Evolutionary conservation across 2,113 vertebrate species (phyloP).

Genomic region (Larimichthys crocea): DNA sequence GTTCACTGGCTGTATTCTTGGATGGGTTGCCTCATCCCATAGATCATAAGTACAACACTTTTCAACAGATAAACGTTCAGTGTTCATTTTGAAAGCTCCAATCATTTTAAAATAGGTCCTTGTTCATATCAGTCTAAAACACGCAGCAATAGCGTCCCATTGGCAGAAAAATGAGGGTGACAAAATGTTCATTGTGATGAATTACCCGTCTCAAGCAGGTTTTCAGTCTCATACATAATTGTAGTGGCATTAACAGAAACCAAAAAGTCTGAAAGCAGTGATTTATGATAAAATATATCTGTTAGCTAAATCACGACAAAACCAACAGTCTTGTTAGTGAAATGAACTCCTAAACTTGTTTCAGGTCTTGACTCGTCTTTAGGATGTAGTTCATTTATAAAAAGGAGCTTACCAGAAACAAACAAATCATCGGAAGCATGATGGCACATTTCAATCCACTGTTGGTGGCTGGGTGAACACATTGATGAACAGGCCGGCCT

Average conservation of each 20-base stretch:
- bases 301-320: neutral
- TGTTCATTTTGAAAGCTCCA: neutral
- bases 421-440: neutral
- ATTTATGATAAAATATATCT: no score
- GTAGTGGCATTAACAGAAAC: neutral
- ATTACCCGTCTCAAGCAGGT: neutral
- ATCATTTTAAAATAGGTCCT: neutral
- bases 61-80: neutral
- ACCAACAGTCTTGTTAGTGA: neutral
- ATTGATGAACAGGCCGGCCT: constrained; percentile 27
- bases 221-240: neutral
- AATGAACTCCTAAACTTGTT: no score
- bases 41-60: neutral
- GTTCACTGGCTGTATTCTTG: neutral
- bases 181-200: neutral
- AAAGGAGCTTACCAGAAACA: neutral
- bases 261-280: neutral
- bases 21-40: neutral
- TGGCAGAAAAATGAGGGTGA: neutral
- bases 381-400: neutral
- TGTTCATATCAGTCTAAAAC: neutral
- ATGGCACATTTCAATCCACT: constrained; percentile 12
- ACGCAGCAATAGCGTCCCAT: neutral
- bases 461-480: neutral
- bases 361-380: neutral